These are phyloP conservation scores for Chalcis sispes DNA, from an alignment of 2,888 invertebrate species.

Conservation along the genomic window DNA sequence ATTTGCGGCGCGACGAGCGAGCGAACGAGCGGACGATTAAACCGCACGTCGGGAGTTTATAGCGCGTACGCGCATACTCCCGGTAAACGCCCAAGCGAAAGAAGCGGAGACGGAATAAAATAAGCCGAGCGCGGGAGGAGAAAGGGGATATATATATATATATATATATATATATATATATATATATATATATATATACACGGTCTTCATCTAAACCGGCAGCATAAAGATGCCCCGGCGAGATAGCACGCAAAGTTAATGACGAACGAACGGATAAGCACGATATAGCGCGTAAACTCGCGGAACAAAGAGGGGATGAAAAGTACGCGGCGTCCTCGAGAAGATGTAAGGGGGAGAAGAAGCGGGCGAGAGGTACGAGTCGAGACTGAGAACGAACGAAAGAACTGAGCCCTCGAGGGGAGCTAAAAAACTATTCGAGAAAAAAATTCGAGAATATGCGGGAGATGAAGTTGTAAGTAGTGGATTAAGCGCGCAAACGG, in stretches of 20 bases:
- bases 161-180: no score
- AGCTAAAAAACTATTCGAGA: no score
- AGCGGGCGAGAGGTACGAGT: slow-evolving; percentile 11
- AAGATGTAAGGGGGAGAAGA: not conserved
- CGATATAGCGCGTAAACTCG: slow-evolving; percentile 54
- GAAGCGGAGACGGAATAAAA: not conserved
- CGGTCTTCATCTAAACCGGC: slow-evolving; percentile 67
- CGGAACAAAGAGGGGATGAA: slow-evolving; percentile 50
- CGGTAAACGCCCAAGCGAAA: not conserved
- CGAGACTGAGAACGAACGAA: not conserved
- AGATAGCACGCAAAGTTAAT: slow-evolving; percentile 73
- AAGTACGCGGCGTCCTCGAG: not conserved
- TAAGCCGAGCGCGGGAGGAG: not conserved
- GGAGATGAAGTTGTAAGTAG: no score
- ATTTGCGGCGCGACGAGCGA: no score
- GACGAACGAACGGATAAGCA: slow-evolving; percentile 71
- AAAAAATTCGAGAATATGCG: no score
- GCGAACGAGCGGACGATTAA: no score
- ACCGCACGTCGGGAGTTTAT: no score
- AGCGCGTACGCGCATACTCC: no score
- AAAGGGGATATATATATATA: slow-evolving; percentile 64
- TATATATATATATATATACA: no score
- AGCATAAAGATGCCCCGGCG: slow-evolving; percentile 72
- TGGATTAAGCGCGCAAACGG: no score
- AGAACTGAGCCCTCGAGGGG: no score